Evolutionary conservation across 2,888 invertebrate species (phyloP), one percentile per base, ranked within the genome.

Genomic region (Eupithecia inturbata): DNA sequence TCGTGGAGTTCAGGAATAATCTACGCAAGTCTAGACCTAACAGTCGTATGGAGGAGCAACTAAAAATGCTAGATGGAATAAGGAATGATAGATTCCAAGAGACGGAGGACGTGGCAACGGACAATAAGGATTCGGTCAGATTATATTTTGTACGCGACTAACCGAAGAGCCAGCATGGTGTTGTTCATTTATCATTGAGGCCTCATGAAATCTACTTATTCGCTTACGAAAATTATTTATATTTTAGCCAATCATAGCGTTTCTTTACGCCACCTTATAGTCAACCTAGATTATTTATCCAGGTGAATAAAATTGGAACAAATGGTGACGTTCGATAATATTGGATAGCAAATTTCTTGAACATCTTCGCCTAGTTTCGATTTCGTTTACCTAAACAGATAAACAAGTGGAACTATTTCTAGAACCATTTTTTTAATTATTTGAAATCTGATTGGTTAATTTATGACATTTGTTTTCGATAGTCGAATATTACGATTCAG

Each of bases 61-160:
- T 94, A 5, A 87, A 80, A 77, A 91, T 92, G 89, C 78, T 94
- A 67, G 90, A 94, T 53, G 92, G 88, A 1, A 87, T 94, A n/a
- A 84, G 86, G 53, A 91, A 91, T 73, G 86, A 89, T 75, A 84
- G 84, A 62, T 94, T 94, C 80, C 85, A 82, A 28, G 94, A 94
- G 80, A 86, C 83, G 0, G 92, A 93, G 70, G 91, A 87, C 3
- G 90, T 91, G 77, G 80, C 82, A 41, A 87, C 80, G 76, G 85
- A 87, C 81, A 87, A 88, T 73, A 86, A 88, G 71, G 87, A 93
- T 84, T 93, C 94, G 94, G 94, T 94, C 91, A 92, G 93, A 91
- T 79, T 57, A 75, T 77, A 77, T 80, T 76, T 84, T 82, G 79
- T 81, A 74, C 77, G 78, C 78, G 75, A 76, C 77, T 81, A 81